Conservation (phyloP, 2,888 invertebrate species). For the Neoaliturus tenellus region DNA sequence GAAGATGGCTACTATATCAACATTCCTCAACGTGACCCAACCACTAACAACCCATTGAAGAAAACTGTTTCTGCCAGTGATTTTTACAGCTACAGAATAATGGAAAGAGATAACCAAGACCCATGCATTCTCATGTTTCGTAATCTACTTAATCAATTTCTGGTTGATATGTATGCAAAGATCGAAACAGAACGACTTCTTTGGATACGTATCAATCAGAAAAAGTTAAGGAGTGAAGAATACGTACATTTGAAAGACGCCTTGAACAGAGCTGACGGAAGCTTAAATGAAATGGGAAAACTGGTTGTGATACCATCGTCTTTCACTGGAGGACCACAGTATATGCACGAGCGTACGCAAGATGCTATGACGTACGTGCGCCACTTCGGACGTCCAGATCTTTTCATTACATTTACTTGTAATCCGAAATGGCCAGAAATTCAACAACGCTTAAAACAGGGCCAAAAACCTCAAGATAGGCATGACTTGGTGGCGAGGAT, state of each 20-base stretch:
- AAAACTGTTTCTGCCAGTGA: too few relatives aligned
- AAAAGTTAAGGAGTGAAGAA: background rate
- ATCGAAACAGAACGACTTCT: constrained; percentile 44
- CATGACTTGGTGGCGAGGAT: constrained; percentile 61
- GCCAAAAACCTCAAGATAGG: constrained; percentile 59
- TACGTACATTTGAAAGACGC: constrained; percentile 4
- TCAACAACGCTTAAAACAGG: constrained; percentile 41
- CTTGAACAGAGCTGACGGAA: background rate
- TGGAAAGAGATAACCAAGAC: too few relatives aligned
- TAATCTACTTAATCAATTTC: too few relatives aligned
- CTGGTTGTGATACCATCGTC: background rate
- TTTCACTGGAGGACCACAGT: background rate
- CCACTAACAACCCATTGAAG: too few relatives aligned
- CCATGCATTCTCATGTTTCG: too few relatives aligned
- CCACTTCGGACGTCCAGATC: background rate
- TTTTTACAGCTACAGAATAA: too few relatives aligned
- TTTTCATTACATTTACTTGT: constrained; percentile 65
- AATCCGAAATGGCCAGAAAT: constrained; percentile 68
- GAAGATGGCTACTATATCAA: too few relatives aligned
- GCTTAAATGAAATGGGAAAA: background rate
- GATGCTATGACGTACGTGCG: background rate
- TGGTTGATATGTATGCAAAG: too few relatives aligned
- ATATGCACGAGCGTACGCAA: background rate
- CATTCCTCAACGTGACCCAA: too few relatives aligned
- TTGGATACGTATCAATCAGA: background rate